phyloP scores from a whole-genome alignment of 2,888 invertebrate species.

The Agrochola macilenta region DNA sequence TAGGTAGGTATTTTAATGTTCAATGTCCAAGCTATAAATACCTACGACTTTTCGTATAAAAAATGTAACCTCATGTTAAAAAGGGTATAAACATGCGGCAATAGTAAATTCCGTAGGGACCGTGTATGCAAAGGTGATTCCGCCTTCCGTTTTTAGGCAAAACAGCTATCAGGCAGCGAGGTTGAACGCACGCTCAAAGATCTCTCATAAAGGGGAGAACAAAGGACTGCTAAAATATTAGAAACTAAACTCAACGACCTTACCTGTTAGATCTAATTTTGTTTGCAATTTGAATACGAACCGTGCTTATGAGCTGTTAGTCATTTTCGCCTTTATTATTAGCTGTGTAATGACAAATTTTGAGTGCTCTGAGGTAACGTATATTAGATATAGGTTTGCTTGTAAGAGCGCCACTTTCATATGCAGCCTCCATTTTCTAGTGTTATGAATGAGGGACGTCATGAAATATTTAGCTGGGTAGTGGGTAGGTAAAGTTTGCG shows the following conservation, averaged over 20 bases:
- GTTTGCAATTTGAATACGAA: conserved; percentile 36
- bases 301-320: conserved; percentile 20
- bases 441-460: conserved; percentile 13
- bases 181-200: conserved; percentile 68
- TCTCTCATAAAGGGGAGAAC: conserved; percentile 63
- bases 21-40: neutral
- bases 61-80: conserved; percentile 37
- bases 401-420: conserved; percentile 37
- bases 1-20: neutral
- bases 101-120: conserved; percentile 59
- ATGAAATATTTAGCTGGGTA: conserved; percentile 13
- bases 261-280: conserved; percentile 61
- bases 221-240: conserved; percentile 66
- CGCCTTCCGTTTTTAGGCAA: conserved; percentile 82
- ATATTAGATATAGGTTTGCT: conserved; percentile 32
- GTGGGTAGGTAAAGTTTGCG: conserved; percentile 3
- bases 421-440: conserved; percentile 33
- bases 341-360: conserved; percentile 43
- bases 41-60: conserved; percentile 12
- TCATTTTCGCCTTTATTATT: conserved; percentile 53
- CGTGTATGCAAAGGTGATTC: conserved; percentile 72
- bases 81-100: conserved; percentile 67
- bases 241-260: conserved; percentile 57
- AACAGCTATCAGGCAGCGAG: conserved; percentile 70
- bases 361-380: neutral